Conservation (phyloP, 2,888 invertebrate genomes). For the Pediacus dermestoides region DNA sequence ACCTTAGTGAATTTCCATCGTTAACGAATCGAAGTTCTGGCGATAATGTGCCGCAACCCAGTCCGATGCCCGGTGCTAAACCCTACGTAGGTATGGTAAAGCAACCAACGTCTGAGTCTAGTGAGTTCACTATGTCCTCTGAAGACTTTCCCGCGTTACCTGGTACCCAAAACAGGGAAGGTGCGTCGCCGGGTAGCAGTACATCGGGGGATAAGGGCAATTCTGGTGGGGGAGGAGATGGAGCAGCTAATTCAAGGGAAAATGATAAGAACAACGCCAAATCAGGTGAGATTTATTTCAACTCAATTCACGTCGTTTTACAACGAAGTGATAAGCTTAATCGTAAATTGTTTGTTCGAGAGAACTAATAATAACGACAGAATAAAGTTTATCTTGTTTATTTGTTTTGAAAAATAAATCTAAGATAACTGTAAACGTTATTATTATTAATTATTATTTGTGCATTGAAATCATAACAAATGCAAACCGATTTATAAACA, state of each 20-base stretch:
- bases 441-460: no score
- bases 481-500: no score
- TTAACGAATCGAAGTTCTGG: constrained; percentile 80
- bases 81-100: constrained; percentile 96
- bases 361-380: no score
- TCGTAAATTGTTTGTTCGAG: no score
- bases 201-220: constrained; percentile 32
- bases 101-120: constrained; percentile 87
- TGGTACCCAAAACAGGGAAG: constrained; percentile 76
- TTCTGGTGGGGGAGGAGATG: constrained; percentile 36
- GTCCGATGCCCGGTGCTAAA: constrained; percentile 87
- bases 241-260: constrained; percentile 34
- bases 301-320: no score
- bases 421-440: no score
- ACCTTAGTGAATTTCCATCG: constrained; percentile 90
- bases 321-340: no score
- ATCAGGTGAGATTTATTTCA: no score
- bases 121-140: constrained; percentile 95
- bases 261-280: constrained; percentile 39
- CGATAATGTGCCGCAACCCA: constrained; percentile 72
- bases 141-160: constrained; percentile 99
- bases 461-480: no score
- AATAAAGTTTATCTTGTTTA: no score
- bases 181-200: constrained; percentile 60
- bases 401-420: no score